Evolutionary conservation across 2,113 vertebrate genomes (phyloP), one percentile per base, ranked within the genome.

Genomic region (Centropristis striata): DNA sequence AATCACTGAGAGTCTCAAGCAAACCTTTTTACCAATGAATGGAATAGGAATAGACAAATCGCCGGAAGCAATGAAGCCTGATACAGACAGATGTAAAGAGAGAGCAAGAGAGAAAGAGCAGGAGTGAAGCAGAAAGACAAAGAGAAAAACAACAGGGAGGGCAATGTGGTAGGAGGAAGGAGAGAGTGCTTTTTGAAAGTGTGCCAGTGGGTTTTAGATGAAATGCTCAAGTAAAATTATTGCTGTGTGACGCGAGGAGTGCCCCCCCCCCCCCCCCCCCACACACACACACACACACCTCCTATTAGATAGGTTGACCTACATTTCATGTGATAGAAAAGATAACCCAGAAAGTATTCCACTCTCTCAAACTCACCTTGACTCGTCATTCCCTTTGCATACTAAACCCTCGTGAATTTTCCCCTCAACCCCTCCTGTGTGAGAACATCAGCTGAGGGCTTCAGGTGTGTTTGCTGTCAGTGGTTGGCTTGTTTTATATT

Each of bases 281-380:
- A 20, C 10, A 41, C 37, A 32, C 49, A 51, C 60, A 55, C 59
- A 65, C 41, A 74, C 66, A 68, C 58, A 70, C 65, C 79, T 82
- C 42, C 78, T 46, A 64, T 75, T 63, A 21, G 46, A 63, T 72
- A 44, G 61, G n/a, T 44, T 89, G 89, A 88, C 91, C 89, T 86
- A 89, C 79, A 92, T 92, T 81, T 70, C 3, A 71, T 21, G 21
- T 55, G 75, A 75, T 50, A 63, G 53, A 75, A 83, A 73, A 57
- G 64, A 74, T 85, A 88, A 81, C 80, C 75, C 75, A 90, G 81
- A 79, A 85, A 81, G 32, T 51, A 37, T 59, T 47, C 12, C 49
- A 37, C 70, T 60, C 42, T 71, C 49, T 69, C 16, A 12, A 49
- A 27, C 68, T 81, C 83, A 74, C 88, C 81, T 81, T 69, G 73